phyloP scores from a whole-genome alignment of 2,113 vertebrate genomes.

The Rattus rattus region DNA sequence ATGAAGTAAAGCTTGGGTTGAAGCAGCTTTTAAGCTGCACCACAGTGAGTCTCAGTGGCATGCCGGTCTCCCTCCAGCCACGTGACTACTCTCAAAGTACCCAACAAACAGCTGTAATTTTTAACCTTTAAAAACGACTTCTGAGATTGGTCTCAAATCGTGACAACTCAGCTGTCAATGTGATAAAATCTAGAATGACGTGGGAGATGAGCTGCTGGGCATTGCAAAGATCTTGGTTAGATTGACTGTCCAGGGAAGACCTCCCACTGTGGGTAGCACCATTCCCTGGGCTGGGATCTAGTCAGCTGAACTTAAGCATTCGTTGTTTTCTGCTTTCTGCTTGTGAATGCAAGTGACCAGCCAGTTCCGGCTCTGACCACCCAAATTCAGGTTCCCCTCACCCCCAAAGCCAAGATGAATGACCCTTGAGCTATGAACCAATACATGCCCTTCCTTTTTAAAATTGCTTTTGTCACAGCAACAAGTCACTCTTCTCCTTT shows the following conservation, averaged over 20 bases:
- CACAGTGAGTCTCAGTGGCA: background rate
- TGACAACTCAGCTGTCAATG: background rate
- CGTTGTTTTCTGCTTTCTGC: background rate
- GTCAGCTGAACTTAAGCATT: background rate
- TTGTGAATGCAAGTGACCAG: background rate
- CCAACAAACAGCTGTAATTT: no score
- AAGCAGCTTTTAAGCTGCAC: background rate
- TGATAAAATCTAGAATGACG: background rate
- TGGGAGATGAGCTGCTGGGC: background rate
- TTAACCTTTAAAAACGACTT: background rate
- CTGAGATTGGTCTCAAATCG: background rate
- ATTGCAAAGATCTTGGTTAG: background rate
- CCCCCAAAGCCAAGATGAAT: background rate
- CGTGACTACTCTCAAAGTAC: no score
- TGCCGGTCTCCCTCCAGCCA: background rate
- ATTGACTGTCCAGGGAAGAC: background rate
- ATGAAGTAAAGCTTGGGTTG: background rate
- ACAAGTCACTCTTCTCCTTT: background rate
- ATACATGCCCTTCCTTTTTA: background rate
- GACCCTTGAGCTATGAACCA: background rate
- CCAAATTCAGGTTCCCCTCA: background rate
- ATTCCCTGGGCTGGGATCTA: background rate
- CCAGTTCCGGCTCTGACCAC: background rate
- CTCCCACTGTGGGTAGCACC: background rate
- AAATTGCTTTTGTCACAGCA: background rate